Conservation (phyloP, 2,113 vertebrate species). For the Globicephala melas region DNA sequence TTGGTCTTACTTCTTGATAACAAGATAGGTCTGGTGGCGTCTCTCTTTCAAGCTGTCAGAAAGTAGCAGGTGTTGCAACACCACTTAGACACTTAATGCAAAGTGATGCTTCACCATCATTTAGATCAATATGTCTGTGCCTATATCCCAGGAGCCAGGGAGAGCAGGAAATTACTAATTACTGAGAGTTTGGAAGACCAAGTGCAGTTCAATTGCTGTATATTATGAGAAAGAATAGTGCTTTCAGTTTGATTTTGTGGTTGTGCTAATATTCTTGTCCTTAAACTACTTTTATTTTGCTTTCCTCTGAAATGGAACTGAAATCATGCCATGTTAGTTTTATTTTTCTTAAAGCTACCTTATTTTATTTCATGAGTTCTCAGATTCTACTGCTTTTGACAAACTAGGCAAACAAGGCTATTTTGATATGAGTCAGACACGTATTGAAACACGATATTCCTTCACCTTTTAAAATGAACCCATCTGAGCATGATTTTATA, state of each 20-base stretch:
- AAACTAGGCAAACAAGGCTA: not conserved
- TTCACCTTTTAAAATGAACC: not conserved
- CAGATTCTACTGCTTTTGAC: not conserved
- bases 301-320: not conserved
- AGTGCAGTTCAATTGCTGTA: conserved; percentile 17
- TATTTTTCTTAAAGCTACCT: not conserved
- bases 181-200: conserved; percentile 51
- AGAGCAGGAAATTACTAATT: conserved; percentile 70
- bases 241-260: conserved; percentile 24
- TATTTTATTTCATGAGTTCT: not conserved
- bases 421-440: conserved; percentile 18
- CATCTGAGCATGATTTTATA: not conserved
- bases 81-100: conserved; percentile 50
- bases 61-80: conserved; percentile 54
- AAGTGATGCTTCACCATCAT: conserved; percentile 62
- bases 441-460: not conserved
- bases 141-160: conserved; percentile 46
- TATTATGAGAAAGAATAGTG: not conserved
- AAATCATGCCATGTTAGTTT: not conserved
- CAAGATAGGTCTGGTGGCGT: not conserved
- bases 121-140: conserved; percentile 76
- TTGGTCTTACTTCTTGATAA: conserved; percentile 56
- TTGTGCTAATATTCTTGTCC: not conserved
- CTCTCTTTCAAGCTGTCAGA: not conserved
- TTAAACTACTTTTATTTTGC: conserved; percentile 24